These are phyloP conservation scores for Patiria pectinifera DNA, from an alignment of 53 echinoderm and acorn worm species.

Conservation along the genomic window DNA sequence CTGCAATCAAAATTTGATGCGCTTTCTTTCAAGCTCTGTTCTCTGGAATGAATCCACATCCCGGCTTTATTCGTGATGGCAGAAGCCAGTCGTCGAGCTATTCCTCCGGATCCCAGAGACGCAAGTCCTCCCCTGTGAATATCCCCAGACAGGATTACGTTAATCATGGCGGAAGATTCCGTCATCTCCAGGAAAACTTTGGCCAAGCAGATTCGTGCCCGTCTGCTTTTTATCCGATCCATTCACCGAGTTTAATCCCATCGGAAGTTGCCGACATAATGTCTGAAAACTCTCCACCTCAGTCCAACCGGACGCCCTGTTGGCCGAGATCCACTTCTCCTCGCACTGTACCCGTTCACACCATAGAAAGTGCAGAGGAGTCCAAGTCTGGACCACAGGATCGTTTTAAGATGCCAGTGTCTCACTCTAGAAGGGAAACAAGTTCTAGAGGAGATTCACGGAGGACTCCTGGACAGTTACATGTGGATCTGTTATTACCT, in stretches of 20 bases:
- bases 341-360: background rate
- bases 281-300: conserved; percentile 28
- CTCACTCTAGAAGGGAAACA: background rate
- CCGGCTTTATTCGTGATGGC: conserved; percentile 32
- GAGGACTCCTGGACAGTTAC: conserved; percentile 24
- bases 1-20: background rate
- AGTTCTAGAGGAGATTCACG: background rate
- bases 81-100: conserved; percentile 12
- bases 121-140: conserved; percentile 32
- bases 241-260: conserved; percentile 4
- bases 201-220: conserved; percentile 35
- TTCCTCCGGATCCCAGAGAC: background rate
- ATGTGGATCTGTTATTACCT: background rate
- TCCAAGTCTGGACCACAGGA: background rate
- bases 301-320: background rate
- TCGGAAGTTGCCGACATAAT: conserved; percentile 21
- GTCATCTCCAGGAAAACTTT: conserved; percentile 34
- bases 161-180: conserved; percentile 13
- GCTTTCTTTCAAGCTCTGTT: background rate
- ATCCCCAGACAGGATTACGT: conserved; percentile 22
- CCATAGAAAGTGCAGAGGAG: background rate
- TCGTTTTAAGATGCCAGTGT: background rate
- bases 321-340: conserved; percentile 18
- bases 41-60: conserved; percentile 51
- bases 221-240: conserved; percentile 58